phyloP scores from a whole-genome alignment of 2,113 vertebrate species.

The Struthio camelus region DNA sequence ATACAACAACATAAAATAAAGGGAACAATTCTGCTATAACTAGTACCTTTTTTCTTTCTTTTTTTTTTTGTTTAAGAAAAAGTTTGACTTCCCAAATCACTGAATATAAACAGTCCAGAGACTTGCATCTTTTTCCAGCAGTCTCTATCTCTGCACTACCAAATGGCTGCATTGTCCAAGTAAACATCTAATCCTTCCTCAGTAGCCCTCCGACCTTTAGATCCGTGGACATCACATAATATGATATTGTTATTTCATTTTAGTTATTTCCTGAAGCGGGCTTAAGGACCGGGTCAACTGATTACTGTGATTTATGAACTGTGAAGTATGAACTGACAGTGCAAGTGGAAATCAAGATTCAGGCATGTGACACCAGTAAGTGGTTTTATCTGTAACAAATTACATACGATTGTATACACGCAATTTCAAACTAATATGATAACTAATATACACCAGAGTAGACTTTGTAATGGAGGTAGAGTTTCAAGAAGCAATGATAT shows the following conservation, averaged over 20 bases:
- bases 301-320: not conserved
- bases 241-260: not conserved
- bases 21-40: not conserved
- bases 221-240: not conserved
- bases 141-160: not conserved
- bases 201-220: not conserved
- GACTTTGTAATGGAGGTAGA: not conserved
- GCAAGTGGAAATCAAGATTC: not conserved
- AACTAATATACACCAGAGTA: accelerated
- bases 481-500: not conserved
- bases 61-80: too few species aligned
- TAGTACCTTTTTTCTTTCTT: not conserved
- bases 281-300: not conserved
- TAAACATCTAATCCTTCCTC: not conserved
- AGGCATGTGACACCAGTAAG: not conserved
- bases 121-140: not conserved
- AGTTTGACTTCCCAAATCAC: not conserved
- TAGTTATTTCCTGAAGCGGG: not conserved
- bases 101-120: not conserved
- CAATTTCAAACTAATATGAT: not conserved
- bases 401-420: not conserved
- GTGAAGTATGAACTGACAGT: not conserved
- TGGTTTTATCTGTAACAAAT: not conserved
- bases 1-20: not conserved
- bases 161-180: not conserved